Conservation (phyloP, 2,113 vertebrate genomes). For the Corythornis vintsioides region DNA sequence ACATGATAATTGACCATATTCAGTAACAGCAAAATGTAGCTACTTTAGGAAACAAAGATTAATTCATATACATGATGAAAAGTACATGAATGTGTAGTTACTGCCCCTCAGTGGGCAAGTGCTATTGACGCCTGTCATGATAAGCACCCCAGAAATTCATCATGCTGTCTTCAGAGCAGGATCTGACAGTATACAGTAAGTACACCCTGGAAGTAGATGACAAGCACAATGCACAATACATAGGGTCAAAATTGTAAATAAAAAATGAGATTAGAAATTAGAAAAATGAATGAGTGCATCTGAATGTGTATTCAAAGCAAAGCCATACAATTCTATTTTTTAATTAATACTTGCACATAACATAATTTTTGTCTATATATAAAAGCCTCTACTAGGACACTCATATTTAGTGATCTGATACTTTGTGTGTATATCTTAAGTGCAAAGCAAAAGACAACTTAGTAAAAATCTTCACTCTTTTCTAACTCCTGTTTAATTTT, state of each 20-base stretch:
- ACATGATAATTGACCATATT: neutral
- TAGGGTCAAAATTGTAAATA: neutral
- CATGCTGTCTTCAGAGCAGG: neutral
- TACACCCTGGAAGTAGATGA: neutral
- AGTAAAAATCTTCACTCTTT: neutral
- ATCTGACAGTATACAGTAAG: neutral
- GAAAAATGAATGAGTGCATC: neutral
- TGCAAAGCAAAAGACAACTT: neutral
- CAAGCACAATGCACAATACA: neutral
- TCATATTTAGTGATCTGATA: neutral
- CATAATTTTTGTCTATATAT: neutral
- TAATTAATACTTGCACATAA: neutral
- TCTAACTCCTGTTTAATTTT: neutral
- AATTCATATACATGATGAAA: neutral
- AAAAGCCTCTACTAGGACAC: neutral
- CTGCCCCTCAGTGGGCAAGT: neutral
- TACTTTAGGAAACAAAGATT: neutral
- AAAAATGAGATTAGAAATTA: neutral
- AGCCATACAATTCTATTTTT: neutral
- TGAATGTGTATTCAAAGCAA: neutral
- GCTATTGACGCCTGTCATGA: neutral
- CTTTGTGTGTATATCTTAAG: neutral
- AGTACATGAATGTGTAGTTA: neutral
- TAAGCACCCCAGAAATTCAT: neutral
- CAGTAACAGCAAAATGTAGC: neutral